Evolutionary conservation across 2,888 invertebrate genomes (phyloP), one percentile per base, ranked within the genome.

Genomic region (Drosophila affinis): DNA sequence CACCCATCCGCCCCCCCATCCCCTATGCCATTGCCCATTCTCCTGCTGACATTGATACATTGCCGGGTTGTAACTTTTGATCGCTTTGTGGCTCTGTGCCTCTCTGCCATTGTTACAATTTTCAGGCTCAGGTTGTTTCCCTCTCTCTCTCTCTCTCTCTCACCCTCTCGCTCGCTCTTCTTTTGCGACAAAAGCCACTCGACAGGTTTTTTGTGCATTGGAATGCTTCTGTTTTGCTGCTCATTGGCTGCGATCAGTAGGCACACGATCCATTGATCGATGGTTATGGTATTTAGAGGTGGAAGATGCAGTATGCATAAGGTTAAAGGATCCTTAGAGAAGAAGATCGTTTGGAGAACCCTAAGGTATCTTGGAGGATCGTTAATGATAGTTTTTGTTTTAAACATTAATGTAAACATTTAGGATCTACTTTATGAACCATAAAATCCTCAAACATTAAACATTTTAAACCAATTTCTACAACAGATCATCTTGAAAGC

Each of bases 41-140:
- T 53, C 21, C 57, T 17, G 53, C 60, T 88, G 86, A 88, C 86
- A 88, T 86, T 86, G 86, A 88, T 86, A 84, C 84, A 86, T 86
- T 80, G 81, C 87, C 78, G 59, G 68, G 60, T 78, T 72, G 74
- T 71, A 78, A 73, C 74, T 75, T 62, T 87, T 85, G 86, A 87
- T 85, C 75, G 85, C 70, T 87, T 29, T 67, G 80, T 39, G 39
- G 39, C 39, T 39, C 39, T 39, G 39, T 39, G 14, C 1, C 39
- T 39, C 73, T 79, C 73, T 79, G 76, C 87, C 85, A 87, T 84
- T 84, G 83, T 87, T 81, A 78, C 77, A 73, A 51, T 82, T 79
- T 77, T 48, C n/a, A 14, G 39, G 14, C 39, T 14, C 14, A 39
- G 39, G 39, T 6, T 39, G n/a, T 39, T 6, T 34, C 24, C 14